Conservation (phyloP, 1,140 invertebrate genomes). For the Arion vulgaris region DNA sequence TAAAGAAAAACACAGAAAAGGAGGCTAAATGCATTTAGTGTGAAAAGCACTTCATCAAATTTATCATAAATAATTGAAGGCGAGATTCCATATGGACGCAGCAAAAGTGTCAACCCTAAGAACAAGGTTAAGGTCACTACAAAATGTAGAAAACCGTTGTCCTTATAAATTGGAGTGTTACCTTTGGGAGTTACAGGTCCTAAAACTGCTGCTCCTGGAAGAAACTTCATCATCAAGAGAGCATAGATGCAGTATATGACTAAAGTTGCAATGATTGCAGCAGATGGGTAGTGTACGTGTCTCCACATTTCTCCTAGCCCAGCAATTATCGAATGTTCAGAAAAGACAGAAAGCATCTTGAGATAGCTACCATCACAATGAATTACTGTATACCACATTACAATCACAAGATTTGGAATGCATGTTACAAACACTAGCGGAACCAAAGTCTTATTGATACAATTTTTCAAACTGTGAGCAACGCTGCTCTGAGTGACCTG, state of each 20-base stretch:
- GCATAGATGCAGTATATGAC: conserved; percentile 61
- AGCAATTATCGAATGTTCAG: conserved; percentile 41
- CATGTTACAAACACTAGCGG: conserved; percentile 62
- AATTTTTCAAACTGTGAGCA: conserved; percentile 38
- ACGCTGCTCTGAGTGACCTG: conserved; percentile 35
- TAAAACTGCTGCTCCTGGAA: conserved; percentile 73
- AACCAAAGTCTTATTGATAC: conserved; percentile 55
- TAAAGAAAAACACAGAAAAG: conserved; percentile 74
- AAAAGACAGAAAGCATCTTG: conserved; percentile 45
- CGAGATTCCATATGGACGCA: conserved; percentile 61
- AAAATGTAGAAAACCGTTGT: conserved; percentile 77
- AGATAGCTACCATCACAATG: conserved; percentile 65
- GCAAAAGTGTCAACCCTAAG: conserved; percentile 53
- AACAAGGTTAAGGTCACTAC: conserved; percentile 71
- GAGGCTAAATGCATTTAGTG: conserved; percentile 74
- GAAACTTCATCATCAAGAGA: conserved; percentile 64
- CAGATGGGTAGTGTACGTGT: conserved; percentile 50
- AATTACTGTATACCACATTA: conserved; percentile 67
- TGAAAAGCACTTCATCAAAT: conserved; percentile 74
- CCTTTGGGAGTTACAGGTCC: conserved; percentile 75
- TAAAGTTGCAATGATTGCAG: conserved; percentile 53
- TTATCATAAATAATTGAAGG: conserved; percentile 74
- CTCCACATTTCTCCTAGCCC: conserved; percentile 60
- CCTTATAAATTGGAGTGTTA: conserved; percentile 74
- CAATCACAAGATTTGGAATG: conserved; percentile 62